Evolutionary conservation across 2,797 vertebrate genomes (phyloP).

Genomic region (Phyllotis vaccarum): DNA sequence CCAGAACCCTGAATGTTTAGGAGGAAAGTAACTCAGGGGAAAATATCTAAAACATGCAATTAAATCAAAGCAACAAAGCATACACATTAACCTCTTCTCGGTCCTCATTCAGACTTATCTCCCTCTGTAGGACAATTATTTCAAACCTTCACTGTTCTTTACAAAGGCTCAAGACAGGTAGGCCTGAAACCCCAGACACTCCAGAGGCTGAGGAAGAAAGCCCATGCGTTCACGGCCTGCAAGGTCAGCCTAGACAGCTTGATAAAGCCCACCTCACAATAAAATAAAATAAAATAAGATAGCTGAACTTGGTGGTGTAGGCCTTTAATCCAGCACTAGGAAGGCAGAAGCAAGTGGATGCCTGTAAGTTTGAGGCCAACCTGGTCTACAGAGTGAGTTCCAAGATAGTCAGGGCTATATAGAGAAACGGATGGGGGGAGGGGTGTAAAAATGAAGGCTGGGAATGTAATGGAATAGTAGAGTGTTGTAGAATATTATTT

Average conservation of each 20-base stretch:
- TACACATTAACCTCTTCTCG: not conserved
- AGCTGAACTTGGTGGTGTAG: too few species aligned
- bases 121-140: not conserved
- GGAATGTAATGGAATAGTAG: not conserved
- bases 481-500: too few species aligned
- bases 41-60: constrained; percentile 36
- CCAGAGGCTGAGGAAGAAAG: not conserved
- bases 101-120: not conserved
- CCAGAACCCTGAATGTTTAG: constrained; percentile 14
- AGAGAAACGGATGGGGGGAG: too few species aligned
- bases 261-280: not conserved
- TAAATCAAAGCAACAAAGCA: constrained; percentile 29
- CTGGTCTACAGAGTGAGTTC: not conserved
- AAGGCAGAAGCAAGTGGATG: not conserved
- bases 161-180: not conserved
- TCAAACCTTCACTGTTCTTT: constrained; percentile 11
- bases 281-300: not conserved
- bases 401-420: not conserved
- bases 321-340: not conserved
- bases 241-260: not conserved
- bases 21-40: not conserved
- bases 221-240: not conserved
- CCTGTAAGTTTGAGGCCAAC: not conserved
- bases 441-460: not conserved
- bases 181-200: not conserved